Evolutionary conservation across 2,113 vertebrate genomes (phyloP), one percentile per base, ranked within the genome.

Genomic region (Zapornia atra): DNA sequence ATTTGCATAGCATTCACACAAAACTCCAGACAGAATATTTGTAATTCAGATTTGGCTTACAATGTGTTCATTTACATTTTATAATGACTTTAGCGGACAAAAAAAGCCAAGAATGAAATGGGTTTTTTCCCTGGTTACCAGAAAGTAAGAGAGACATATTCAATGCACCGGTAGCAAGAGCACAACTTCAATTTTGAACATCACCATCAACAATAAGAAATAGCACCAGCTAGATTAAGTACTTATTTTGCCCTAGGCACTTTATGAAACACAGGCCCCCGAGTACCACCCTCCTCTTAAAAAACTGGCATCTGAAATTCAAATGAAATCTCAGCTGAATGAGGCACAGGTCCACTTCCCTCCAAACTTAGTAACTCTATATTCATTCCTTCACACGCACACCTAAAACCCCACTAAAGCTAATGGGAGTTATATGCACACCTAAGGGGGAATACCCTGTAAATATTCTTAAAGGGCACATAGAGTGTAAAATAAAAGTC

Each of bases 51-150:
- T 96, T 94, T 92, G 83, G 44, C n/a, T 95, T 91, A 85, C 94
- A 94, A 72, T 92, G 66, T 53, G 86, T 95, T 92, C 34, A 96
- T 97, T 97, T 97, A 93, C 94, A 96, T 97, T 96, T 97, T 96
- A 93, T 94, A 94, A 97, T 92, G 59, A 97, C 86, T 96, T 93
- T 51, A 94, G 72, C 70, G 70, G 82, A 77, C 56, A 82, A 85
- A 94, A 94, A 94, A 94, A 78, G 12, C 50, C 60, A 87, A 69
- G 33, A 84, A 92, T 44, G 46, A 93, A 96, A 82, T 60, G 68
- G 63, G 3, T 65, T 96, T 89, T 89, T 82, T 51, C 59, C 90
- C 73, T 33, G 71, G 59, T 80, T 91, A 92, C 51, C 66, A 90
- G 85, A 87, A 95, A 87, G 64, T 88, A 84, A 79, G 65, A 94